A percentile compares a stretch with the other conserved stretches of the same genome.
Evolutionary conservation across 2,113 vertebrate species (phyloP).

Genomic region (Pardalotus punctatus): DNA sequence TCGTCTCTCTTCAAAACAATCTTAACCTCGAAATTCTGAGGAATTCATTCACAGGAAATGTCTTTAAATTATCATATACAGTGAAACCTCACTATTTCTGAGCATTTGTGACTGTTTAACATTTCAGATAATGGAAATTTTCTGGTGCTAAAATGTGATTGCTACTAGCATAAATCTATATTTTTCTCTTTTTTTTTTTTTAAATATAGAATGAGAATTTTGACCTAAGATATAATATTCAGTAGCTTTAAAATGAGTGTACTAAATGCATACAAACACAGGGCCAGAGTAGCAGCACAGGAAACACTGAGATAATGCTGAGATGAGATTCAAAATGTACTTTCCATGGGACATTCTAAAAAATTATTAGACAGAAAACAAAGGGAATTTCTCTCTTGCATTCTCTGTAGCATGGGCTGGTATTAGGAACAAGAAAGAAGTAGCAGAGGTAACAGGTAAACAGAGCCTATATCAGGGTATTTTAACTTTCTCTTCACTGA

Average conservation of each 20-base stretch:
- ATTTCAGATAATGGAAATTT: background rate
- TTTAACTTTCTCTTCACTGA: background rate
- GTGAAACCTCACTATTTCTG: background rate
- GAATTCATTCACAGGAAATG: background rate
- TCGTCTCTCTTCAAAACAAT: background rate
- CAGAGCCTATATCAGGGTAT: background rate
- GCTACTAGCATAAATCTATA: background rate
- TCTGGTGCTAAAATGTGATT: background rate
- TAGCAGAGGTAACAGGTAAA: background rate
- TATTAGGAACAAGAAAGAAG: background rate
- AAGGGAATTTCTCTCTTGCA: background rate
- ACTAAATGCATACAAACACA: background rate
- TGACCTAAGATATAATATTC: background rate
- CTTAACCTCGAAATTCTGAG: background rate
- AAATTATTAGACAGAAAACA: background rate
- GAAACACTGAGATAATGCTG: background rate
- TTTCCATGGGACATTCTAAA: background rate
- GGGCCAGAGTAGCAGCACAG: background rate
- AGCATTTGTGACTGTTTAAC: background rate
- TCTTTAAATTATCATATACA: background rate
- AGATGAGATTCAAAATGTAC: background rate
- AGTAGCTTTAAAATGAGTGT: background rate
- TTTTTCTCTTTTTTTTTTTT: background rate
- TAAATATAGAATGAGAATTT: background rate
- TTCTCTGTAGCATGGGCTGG: background rate